Percentiles rank a stretch among this genome's conserved stretches.
These are phyloP conservation scores for Panzeria rudis DNA, from an alignment of 2,888 invertebrate species.

Conservation along the genomic window DNA sequence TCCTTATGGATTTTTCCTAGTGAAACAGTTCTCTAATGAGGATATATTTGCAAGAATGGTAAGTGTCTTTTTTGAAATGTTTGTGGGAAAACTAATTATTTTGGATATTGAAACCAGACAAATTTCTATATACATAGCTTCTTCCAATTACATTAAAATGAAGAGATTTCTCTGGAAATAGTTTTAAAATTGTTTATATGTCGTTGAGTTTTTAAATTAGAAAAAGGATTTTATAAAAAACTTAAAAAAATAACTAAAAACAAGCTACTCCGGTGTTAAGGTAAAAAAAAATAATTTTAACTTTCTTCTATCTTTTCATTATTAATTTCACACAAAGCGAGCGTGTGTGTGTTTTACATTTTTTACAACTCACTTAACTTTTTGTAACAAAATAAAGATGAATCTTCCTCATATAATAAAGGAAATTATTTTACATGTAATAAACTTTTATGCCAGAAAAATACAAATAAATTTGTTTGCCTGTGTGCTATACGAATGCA, in stretches of 20 bases:
- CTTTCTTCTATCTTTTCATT: not conserved
- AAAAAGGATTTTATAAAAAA: not conserved
- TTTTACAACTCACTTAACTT: conserved; percentile 71
- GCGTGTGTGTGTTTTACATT: conserved; percentile 11
- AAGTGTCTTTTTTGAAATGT: no score
- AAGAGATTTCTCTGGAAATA: no score
- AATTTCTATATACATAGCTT: no score
- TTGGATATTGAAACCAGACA: no score
- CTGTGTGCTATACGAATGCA: conserved; percentile 25
- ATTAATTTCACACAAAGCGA: not conserved
- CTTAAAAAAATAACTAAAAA: not conserved
- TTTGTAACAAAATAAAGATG: conserved; percentile 58
- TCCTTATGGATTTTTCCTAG: no score
- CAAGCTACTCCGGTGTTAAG: not conserved
- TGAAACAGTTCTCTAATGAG: no score
- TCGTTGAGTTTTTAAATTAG: no score
- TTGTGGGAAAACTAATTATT: no score
- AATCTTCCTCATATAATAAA: conserved; percentile 55
- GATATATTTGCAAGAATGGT: no score
- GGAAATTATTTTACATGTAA: conserved; percentile 74
- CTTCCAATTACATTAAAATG: no score
- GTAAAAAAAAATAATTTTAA: not conserved
- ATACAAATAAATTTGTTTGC: conserved; percentile 52
- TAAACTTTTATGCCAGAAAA: conserved; percentile 72
- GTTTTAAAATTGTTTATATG: no score